A percentile compares a stretch with the other conserved stretches of the same genome.
phyloP scores from a whole-genome alignment of 1,140 invertebrate species.

The Acyrthosiphon pisum region DNA sequence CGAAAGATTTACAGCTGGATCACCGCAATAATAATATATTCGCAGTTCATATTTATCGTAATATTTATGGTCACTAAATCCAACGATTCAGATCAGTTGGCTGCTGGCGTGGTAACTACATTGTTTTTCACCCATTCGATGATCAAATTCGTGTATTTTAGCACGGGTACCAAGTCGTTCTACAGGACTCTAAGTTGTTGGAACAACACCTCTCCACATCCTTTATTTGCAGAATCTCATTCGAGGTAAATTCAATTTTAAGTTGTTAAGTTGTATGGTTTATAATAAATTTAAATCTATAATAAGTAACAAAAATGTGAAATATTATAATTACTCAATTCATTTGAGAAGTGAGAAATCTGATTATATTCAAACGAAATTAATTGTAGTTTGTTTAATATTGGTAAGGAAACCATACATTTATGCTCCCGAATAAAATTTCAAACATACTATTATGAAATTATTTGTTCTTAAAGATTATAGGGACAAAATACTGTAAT shows the following conservation, averaged over 20 bases:
- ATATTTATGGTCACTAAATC: conserved; percentile 74
- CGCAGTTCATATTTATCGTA: conserved; percentile 66
- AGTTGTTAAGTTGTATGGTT: not conserved
- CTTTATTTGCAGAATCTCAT: conserved; percentile 82
- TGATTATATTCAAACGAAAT: not conserved
- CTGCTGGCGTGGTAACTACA: conserved; percentile 81
- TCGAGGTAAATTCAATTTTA: conserved; percentile 66
- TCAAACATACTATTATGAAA: too few relatives aligned
- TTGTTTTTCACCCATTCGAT: conserved; percentile 80
- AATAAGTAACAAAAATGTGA: not conserved
- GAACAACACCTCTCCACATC: conserved; percentile 74
- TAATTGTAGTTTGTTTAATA: not conserved
- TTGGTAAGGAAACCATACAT: too few relatives aligned
- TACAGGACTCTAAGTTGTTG: conserved; percentile 66
- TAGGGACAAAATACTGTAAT: too few relatives aligned
- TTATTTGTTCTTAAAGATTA: too few relatives aligned
- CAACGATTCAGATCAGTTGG: conserved; percentile 80
- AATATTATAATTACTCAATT: not conserved
- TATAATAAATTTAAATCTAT: not conserved
- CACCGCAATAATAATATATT: conserved; percentile 59
- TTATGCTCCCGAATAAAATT: too few relatives aligned
- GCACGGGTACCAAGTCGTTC: conserved; percentile 75
- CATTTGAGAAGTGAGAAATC: not conserved
- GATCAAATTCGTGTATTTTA: conserved; percentile 78
- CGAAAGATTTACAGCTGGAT: conserved; percentile 68